Percentiles rank a stretch among this genome's conserved stretches.
phyloP scores from a whole-genome alignment of 23 tunicate genomes.

The Trididemnum clinides region DNA sequence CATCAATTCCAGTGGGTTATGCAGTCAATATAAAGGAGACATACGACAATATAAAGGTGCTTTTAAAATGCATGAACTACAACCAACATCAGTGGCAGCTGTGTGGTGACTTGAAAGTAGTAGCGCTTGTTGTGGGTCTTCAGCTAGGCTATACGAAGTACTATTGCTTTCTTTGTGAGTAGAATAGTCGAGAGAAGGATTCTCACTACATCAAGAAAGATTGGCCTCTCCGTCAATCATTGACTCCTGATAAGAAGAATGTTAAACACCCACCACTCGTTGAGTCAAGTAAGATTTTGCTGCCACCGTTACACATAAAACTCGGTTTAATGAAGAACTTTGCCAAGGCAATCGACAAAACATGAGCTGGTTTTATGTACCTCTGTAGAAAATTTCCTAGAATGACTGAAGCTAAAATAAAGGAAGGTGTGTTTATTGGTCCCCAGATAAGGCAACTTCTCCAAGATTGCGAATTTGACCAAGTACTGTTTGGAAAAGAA shows the following conservation, averaged over 20 bases:
- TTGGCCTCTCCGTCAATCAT: slow-evolving; percentile 48
- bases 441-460: slow-evolving; percentile 50
- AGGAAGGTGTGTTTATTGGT: slow-evolving; percentile 46
- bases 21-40: slow-evolving; percentile 43
- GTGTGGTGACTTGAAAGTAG: slow-evolving; percentile 46
- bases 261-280: slow-evolving; percentile 44
- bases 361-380: slow-evolving; percentile 38
- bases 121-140: slow-evolving; percentile 33
- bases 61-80: slow-evolving; percentile 31
- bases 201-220: slow-evolving; percentile 31
- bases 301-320: slow-evolving; percentile 44
- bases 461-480: slow-evolving; percentile 28
- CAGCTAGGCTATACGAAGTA: slow-evolving; percentile 41
- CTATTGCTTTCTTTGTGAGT: slow-evolving; percentile 30
- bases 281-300: slow-evolving; percentile 14
- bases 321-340: slow-evolving; percentile 38
- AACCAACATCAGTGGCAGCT: slow-evolving; percentile 49
- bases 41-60: slow-evolving; percentile 35
- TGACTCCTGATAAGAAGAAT: slow-evolving; percentile 34
- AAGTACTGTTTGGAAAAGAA: slow-evolving; percentile 11
- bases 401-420: slow-evolving; percentile 31
- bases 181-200: slow-evolving; percentile 43
- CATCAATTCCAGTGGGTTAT: slow-evolving; percentile 50
- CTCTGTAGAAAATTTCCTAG: slow-evolving; percentile 9
- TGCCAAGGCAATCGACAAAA: slow-evolving; percentile 43